These are phyloP conservation scores for Electrona antarctica DNA, from an alignment of 2,113 vertebrate genomes.

Conservation along the genomic window DNA sequence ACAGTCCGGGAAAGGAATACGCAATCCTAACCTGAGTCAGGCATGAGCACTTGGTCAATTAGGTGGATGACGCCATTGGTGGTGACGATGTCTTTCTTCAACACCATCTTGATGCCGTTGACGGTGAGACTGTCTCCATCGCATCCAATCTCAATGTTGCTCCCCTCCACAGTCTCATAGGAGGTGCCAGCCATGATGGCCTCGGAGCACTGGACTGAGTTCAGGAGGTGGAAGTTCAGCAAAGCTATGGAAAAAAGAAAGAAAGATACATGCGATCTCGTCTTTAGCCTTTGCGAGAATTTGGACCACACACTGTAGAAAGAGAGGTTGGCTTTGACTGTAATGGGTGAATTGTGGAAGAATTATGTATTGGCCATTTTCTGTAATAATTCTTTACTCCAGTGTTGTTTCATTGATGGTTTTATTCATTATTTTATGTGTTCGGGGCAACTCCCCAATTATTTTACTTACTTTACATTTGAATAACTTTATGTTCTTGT, in stretches of 20 bases:
- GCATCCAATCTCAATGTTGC: slow-evolving; percentile 90
- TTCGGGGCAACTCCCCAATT: no score
- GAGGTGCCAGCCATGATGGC: slow-evolving; percentile 88
- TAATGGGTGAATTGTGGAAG: background rate
- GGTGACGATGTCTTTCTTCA: slow-evolving; percentile 93
- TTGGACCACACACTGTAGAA: background rate
- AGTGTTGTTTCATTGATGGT: background rate
- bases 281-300: background rate
- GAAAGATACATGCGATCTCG: background rate
- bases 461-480: no score
- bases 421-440: background rate
- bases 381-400: no score
- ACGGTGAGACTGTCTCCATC: slow-evolving; percentile 93
- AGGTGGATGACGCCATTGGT: slow-evolving; percentile 95
- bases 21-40: slow-evolving; percentile 89
- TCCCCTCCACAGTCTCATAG: slow-evolving; percentile 92
- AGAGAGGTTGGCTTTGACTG: background rate
- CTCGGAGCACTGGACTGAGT: slow-evolving; percentile 93
- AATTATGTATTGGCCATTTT: no score
- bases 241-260: slow-evolving; percentile 80
- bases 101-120: slow-evolving; percentile 94
- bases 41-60: slow-evolving; percentile 91
- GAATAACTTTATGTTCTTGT: no score
- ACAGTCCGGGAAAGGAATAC: background rate
- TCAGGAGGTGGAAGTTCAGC: slow-evolving; percentile 90